Percentiles rank a stretch among this genome's conserved stretches.
Evolutionary conservation across 2,888 invertebrate species (phyloP).

Genomic region (Oxytorus armatus): DNA sequence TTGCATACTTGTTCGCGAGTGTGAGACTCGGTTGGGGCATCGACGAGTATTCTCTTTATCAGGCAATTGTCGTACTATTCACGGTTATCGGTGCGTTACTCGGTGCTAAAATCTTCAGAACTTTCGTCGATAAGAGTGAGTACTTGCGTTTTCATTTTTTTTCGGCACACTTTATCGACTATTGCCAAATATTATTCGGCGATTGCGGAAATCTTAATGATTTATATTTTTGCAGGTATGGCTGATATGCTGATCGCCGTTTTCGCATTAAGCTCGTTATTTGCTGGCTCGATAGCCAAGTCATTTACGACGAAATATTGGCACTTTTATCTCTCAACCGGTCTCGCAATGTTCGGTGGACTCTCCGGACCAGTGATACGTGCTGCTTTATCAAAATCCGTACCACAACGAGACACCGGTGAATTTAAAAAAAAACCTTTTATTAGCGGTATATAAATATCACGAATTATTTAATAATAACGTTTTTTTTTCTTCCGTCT

Average conservation of each 20-base stretch:
- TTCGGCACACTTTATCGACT: background rate
- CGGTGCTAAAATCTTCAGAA: slow-evolving; percentile 85
- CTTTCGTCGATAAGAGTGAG: slow-evolving; percentile 35
- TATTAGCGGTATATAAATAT: too few relatives aligned
- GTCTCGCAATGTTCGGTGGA: slow-evolving; percentile 85
- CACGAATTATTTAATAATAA: too few relatives aligned
- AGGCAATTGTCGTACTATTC: slow-evolving; percentile 85
- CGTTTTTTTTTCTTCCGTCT: slow-evolving; percentile 51
- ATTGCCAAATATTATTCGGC: background rate
- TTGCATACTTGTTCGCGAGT: slow-evolving; percentile 88
- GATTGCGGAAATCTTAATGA: background rate
- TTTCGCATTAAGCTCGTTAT: slow-evolving; percentile 69
- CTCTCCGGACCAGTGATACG: slow-evolving; percentile 87
- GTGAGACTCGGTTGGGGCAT: slow-evolving; percentile 89
- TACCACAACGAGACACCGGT: slow-evolving; percentile 87
- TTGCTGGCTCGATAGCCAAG: slow-evolving; percentile 67
- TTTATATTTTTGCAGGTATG: slow-evolving; percentile 64
- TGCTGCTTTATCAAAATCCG: slow-evolving; percentile 87
- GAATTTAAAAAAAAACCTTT: too few relatives aligned
- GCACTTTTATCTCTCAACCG: slow-evolving; percentile 84
- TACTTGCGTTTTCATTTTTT: background rate
- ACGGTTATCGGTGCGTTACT: slow-evolving; percentile 86
- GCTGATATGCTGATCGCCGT: slow-evolving; percentile 74
- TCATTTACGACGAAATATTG: slow-evolving; percentile 77
- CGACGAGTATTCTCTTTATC: slow-evolving; percentile 87